phyloP scores from a whole-genome alignment of 2,797 vertebrate genomes.

The Sebastes minor region DNA sequence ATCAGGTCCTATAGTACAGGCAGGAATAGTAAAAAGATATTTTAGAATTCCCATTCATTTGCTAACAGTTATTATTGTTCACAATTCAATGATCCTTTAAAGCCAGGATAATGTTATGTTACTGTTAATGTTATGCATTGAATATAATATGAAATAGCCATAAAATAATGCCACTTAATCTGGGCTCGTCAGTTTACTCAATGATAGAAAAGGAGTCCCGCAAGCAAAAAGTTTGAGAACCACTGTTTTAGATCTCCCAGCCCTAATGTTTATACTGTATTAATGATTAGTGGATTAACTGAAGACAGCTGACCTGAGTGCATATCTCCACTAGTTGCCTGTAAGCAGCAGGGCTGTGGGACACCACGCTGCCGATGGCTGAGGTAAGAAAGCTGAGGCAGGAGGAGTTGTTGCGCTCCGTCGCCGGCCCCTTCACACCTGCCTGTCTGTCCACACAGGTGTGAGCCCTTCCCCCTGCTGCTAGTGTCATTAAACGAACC shows the following conservation, averaged over 20 bases:
- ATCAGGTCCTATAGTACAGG: conserved; percentile 80
- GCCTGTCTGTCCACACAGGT: conserved; percentile 68
- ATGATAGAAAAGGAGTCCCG: too few relatives aligned
- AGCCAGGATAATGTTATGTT: background rate
- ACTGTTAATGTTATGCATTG: too few relatives aligned
- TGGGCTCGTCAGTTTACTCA: too few relatives aligned
- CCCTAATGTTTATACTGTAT: background rate
- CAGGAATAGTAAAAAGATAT: background rate
- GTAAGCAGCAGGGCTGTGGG: conserved; percentile 80
- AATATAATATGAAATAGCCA: too few relatives aligned
- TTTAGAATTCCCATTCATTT: background rate
- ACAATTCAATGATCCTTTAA: background rate
- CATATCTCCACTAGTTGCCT: conserved; percentile 86
- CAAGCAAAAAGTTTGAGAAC: too few relatives aligned
- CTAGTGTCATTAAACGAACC: conserved; percentile 85
- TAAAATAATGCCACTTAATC: too few relatives aligned
- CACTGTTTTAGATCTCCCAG: background rate
- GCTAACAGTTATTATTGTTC: background rate
- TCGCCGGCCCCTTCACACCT: conserved; percentile 41
- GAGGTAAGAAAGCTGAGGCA: conserved; percentile 83
- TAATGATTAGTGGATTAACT: background rate
- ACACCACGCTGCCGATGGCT: conserved; percentile 84
- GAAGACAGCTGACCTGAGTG: conserved; percentile 78
- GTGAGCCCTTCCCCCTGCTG: conserved; percentile 81
- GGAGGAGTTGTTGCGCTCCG: conserved; percentile 70